A percentile compares a stretch with the other conserved stretches of the same genome.
These are phyloP conservation scores for Linnaemya vulpina DNA, from an alignment of 2,888 invertebrate genomes.

Conservation along the genomic window DNA sequence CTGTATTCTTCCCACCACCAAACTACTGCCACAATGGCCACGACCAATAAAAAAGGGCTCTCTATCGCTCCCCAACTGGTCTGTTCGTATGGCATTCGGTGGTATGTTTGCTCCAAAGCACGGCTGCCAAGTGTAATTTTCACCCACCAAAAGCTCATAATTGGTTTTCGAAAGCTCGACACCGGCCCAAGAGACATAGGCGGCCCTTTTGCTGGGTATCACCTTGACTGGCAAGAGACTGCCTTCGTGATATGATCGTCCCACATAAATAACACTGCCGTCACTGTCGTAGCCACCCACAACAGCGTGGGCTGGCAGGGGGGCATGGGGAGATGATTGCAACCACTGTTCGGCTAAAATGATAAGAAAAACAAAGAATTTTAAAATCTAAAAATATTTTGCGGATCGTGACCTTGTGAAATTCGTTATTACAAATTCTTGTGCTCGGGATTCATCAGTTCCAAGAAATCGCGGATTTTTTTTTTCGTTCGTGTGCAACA, in stretches of 20 bases:
- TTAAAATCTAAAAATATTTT: neutral
- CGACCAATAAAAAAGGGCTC: slow-evolving; percentile 85
- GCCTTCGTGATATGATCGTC: slow-evolving; percentile 84
- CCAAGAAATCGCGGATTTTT: too few species aligned
- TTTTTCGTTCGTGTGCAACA: too few species aligned
- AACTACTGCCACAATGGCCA: slow-evolving; percentile 84
- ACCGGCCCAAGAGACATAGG: slow-evolving; percentile 82
- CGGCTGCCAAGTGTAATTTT: slow-evolving; percentile 84
- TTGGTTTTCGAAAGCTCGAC: slow-evolving; percentile 83
- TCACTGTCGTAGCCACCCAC: slow-evolving; percentile 82
- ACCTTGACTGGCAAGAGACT: slow-evolving; percentile 87
- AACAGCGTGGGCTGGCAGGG: slow-evolving; percentile 80
- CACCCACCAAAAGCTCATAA: slow-evolving; percentile 84
- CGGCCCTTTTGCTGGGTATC: slow-evolving; percentile 82
- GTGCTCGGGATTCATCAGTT: too few species aligned
- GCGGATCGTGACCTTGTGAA: too few species aligned
- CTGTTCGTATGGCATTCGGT: slow-evolving; percentile 80
- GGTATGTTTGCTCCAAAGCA: slow-evolving; percentile 82
- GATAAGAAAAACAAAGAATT: slow-evolving; percentile 42
- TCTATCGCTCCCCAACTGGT: slow-evolving; percentile 82
- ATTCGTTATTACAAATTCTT: too few species aligned
- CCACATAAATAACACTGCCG: slow-evolving; percentile 81
- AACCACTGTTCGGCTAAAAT: slow-evolving; percentile 81
- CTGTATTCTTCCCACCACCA: slow-evolving; percentile 85
- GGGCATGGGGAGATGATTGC: slow-evolving; percentile 78